A percentile compares a stretch with the other conserved stretches of the same genome.
Conservation (phyloP, 2,797 vertebrate genomes). For the Coluber constrictor region DNA sequence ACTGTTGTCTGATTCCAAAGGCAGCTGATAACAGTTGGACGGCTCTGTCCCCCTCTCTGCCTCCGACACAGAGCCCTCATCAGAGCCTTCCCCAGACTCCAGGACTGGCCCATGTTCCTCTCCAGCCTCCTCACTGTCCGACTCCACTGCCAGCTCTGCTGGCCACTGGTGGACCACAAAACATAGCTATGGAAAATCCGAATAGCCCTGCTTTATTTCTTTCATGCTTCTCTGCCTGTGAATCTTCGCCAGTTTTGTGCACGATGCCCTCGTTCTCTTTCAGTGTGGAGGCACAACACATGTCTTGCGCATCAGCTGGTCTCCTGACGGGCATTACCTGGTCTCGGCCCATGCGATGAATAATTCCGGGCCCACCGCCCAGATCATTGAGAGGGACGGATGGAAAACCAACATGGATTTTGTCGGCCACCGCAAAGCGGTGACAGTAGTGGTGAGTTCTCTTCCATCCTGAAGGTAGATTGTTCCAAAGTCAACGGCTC, state of each 20-base stretch:
- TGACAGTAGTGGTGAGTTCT: conserved; percentile 90
- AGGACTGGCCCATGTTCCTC: too few relatives aligned
- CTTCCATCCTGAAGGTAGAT: not conserved
- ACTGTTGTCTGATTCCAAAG: too few relatives aligned
- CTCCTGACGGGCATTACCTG: conserved; percentile 96
- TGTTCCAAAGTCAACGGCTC: too few relatives aligned
- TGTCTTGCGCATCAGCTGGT: conserved; percentile 95
- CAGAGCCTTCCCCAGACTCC: too few relatives aligned
- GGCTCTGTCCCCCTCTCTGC: too few relatives aligned
- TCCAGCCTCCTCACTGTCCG: too few relatives aligned
- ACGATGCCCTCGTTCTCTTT: not conserved
- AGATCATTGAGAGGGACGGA: conserved; percentile 96
- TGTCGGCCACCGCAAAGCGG: conserved; percentile 95
- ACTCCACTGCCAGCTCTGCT: too few relatives aligned
- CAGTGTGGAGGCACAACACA: conserved; percentile 98
- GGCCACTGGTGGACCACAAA: too few relatives aligned
- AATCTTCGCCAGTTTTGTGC: not conserved
- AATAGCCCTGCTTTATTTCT: too few relatives aligned
- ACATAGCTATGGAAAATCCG: not conserved
- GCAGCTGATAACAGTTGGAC: too few relatives aligned
- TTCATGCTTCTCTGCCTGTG: not conserved
- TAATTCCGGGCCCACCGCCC: conserved; percentile 96
- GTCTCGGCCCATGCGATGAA: conserved; percentile 99
- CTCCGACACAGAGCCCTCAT: too few relatives aligned
- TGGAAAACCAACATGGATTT: conserved; percentile 99